Percentiles rank a stretch among this genome's conserved stretches.
phyloP scores from a whole-genome alignment of 2,113 vertebrate genomes.

The Sialia sialis region DNA sequence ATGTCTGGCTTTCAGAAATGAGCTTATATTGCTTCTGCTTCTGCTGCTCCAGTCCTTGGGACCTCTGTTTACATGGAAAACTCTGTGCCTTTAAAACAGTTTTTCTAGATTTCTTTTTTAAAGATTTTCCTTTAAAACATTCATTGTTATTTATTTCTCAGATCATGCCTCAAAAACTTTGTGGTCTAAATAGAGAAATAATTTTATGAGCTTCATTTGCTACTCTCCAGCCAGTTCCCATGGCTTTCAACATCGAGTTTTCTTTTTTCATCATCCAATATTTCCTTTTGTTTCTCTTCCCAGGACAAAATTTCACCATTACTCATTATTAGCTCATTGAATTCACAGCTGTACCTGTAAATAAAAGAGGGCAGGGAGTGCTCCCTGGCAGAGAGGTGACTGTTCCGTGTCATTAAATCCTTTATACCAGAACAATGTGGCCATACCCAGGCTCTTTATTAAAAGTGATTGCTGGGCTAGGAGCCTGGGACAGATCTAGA shows the following conservation, averaged over 20 bases:
- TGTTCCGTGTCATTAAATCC: neutral
- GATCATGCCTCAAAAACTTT: neutral
- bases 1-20: neutral
- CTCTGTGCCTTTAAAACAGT: neutral
- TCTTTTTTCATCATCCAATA: neutral
- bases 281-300: neutral
- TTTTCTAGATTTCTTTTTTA: neutral
- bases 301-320: neutral
- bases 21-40: neutral
- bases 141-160: neutral
- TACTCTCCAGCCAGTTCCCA: neutral
- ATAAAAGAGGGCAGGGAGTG: neutral
- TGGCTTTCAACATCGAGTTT: neutral
- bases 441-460: neutral
- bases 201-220: neutral
- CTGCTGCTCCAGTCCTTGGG: neutral
- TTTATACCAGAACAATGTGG: neutral
- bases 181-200: neutral
- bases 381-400: neutral
- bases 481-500: neutral
- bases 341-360: constrained; percentile 6
- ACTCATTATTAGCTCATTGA: neutral
- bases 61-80: neutral
- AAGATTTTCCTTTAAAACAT: neutral
- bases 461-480: neutral